Base-by-base conservation (phyloP, 2,113 vertebrate genomes). In the Microcebus lehilahytsara region DNA sequence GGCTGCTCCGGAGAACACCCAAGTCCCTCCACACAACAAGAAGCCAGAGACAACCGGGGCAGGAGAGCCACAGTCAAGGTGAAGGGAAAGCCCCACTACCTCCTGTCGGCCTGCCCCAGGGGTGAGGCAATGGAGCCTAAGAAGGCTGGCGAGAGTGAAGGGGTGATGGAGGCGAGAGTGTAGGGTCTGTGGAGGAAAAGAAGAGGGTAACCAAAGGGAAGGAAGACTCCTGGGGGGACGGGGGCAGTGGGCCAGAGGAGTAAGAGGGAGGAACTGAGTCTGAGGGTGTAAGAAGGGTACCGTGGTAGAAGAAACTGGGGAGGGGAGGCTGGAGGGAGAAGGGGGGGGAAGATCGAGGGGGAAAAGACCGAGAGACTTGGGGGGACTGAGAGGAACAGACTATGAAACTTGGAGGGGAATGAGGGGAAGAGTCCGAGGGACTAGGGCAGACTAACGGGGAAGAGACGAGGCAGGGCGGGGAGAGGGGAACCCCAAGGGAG, bases 91-190 rank as follows among this genome's bases (percentile, higher is more conserved):
- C 23, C 51, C 74, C 40, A 9, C 17, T 17, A 16, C 23, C 23
- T 16, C 32, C 5, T 1, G 27, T 10, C 0, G 0, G 17, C 42
- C 80, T 0, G 67, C 46, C 56, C 32, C 37, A 5, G 37, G 85
- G 14, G 40, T 32, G 91, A 75, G 9, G 13, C 51, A 32, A 34
- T 17, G 37, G 49, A 37, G 22, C 27, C 60, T 32, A 40, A 34
- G 19, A 32, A 42, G 4, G 77, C 14, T 20, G 51, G 49, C 0
- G 16, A 6, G 40, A 67, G 20, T 16, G n/a, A 32, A 40, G 3
- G 7, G 75, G 40, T 16, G 37, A 40, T 6, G 23, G n/a, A 20
- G 20, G 34, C 2, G 34, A 58, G 49, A 58, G 53, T 1, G 49
- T 30, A 20, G 25, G 42, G 30, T n/a, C 46, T 27, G 6, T 23